Base-by-base conservation (phyloP, 1,140 invertebrate species). In the Habropoda laboriosa region DNA sequence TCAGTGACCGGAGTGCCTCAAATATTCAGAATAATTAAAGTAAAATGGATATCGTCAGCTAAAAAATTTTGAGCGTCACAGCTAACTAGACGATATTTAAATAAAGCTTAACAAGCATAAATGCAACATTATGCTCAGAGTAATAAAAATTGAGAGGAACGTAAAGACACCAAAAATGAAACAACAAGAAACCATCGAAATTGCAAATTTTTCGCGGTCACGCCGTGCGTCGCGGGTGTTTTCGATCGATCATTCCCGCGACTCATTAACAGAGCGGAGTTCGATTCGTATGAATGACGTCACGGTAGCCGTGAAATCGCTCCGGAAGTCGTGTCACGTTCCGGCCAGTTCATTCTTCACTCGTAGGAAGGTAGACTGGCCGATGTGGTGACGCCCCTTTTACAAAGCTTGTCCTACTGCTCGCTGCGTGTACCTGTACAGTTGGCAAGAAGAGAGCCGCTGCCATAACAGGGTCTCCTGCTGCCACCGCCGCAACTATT, bases 251-350 rank as follows among this genome's bases (percentile, higher is more conserved):
- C 57, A 27, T 49, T n/a, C 4, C 16, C 0, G 6, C 7, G 8
- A 4, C 32, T 76, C 64, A 70, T 77, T 77, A 77, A 70, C 68
- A 30, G 24, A 40, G n/a, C n/a, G n/a, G 12, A 32, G n/a, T 13
- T 32, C 42, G 75, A 78, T 30, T 47, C n/a, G 76, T 51, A 70
- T 74, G 68, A 53, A 40, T 74, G 79, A 80, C 79, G 57, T 77
- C 73, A 77, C 45, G n/a, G 73, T 6, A 30, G 45, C 38, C 53
- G 45, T 53, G 27, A 60, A 53, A 79, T 55, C 68, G 57, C 51
- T 81, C 21, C 80, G 74, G 75, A 78, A 79, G 75, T 81, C 76
- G 57, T 53, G 12, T 81, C 76, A 81, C 80, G 80, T 81, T 47
- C 67, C 58, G 30, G 45, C 49, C 66, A 81, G 74, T 81, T 81